Percentiles rank a stretch among this genome's conserved stretches.
Conservation (phyloP, 2,113 vertebrate genomes). For the Brachirus orientalis region DNA sequence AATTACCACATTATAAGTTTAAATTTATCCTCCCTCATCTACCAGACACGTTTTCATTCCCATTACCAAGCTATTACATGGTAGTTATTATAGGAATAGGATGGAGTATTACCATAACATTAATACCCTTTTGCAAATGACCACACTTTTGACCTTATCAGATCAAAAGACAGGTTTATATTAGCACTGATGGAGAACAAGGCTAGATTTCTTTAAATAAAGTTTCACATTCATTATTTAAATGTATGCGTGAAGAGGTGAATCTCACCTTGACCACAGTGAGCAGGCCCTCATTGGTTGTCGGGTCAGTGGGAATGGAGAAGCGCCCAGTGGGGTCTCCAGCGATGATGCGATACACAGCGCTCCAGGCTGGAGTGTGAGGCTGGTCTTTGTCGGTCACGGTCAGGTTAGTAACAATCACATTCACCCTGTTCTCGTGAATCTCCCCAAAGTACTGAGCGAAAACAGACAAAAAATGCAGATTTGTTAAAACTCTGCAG, state of each 20-base stretch:
- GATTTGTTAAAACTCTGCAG: too few species aligned
- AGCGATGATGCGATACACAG: conserved; percentile 87
- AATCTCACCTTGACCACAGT: conserved; percentile 91
- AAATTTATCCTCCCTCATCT: too few species aligned
- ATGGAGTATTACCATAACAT: too few species aligned
- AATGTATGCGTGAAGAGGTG: neutral
- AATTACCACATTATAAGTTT: too few species aligned
- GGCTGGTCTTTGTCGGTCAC: conserved; percentile 97
- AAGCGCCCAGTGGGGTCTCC: conserved; percentile 91
- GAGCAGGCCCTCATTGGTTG: conserved; percentile 94
- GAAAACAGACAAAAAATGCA: conserved; percentile 2
- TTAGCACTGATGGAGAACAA: too few species aligned
- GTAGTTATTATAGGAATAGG: too few species aligned
- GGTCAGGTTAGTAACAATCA: conserved; percentile 92
- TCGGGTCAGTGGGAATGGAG: conserved; percentile 91
- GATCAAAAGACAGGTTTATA: too few species aligned
- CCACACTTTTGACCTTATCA: too few species aligned
- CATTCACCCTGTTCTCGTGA: conserved; percentile 91
- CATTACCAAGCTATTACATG: too few species aligned
- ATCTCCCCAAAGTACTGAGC: conserved; percentile 93
- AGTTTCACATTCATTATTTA: neutral
- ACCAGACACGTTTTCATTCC: too few species aligned
- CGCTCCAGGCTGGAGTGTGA: conserved; percentile 90
- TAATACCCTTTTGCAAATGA: too few species aligned
- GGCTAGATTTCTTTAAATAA: too few species aligned